Evolutionary conservation across 1,140 invertebrate genomes (phyloP).

Genomic region (Steinernema feltiae): DNA sequence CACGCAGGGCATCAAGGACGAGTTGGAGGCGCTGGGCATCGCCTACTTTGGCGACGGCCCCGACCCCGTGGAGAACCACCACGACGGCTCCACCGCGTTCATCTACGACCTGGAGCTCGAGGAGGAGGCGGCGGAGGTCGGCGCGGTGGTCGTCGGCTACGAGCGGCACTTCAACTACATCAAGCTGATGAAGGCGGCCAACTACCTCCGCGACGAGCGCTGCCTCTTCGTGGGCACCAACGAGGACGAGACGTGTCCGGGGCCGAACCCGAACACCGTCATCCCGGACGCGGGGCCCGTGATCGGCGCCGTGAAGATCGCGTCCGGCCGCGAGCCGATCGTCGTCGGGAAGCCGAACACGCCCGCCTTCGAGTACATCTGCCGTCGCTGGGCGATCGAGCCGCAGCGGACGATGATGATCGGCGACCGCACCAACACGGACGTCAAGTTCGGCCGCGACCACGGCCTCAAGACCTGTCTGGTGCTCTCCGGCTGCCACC

Average conservation of each 20-base stretch:
- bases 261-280: conserved; percentile 59
- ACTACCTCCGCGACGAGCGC: conserved; percentile 71
- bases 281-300: conserved; percentile 66
- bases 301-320: conserved; percentile 74
- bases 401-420: conserved; percentile 82
- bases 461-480: conserved; percentile 50
- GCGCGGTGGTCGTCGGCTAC: conserved; percentile 87
- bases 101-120: conserved; percentile 56
- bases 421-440: conserved; percentile 68
- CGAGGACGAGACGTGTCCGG: conserved; percentile 76
- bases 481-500: conserved; percentile 52
- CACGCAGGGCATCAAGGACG: no score
- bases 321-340: conserved; percentile 71
- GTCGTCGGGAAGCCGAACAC: conserved; percentile 78
- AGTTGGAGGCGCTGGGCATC: conserved; percentile 57
- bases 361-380: conserved; percentile 64
- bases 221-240: conserved; percentile 85
- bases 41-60: conserved; percentile 56
- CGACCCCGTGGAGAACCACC: conserved; percentile 42
- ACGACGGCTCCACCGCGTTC: conserved; percentile 39
- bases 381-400: conserved; percentile 64
- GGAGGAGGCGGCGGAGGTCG: conserved; percentile 65
- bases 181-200: conserved; percentile 82
- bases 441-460: conserved; percentile 53
- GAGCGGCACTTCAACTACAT: conserved; percentile 82